These are phyloP conservation scores for Cosmia pyralina DNA, from an alignment of 2,888 invertebrate genomes.

Conservation along the genomic window DNA sequence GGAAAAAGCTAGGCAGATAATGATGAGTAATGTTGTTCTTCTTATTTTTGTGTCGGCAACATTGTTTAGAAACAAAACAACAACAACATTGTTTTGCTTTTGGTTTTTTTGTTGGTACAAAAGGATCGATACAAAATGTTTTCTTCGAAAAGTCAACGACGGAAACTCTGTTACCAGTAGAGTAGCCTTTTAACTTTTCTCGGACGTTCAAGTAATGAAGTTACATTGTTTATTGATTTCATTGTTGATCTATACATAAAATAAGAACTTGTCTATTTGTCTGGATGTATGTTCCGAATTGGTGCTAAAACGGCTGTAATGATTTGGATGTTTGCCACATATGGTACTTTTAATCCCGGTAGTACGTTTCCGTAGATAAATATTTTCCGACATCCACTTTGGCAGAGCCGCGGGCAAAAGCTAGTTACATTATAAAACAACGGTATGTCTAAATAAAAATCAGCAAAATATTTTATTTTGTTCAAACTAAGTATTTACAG, in stretches of 20 bases:
- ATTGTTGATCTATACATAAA: neutral
- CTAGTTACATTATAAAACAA: neutral
- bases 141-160: neutral
- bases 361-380: neutral
- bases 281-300: neutral
- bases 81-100: too few relatives aligned
- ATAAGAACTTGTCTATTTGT: neutral
- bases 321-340: neutral
- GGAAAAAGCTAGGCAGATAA: too few relatives aligned
- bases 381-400: neutral
- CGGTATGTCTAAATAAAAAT: too few relatives aligned
- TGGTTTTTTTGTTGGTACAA: neutral
- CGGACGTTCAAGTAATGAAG: neutral
- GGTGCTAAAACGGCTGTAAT: neutral
- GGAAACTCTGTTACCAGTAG: neutral
- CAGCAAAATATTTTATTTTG: neutral
- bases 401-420: neutral
- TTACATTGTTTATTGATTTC: neutral
- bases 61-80: neutral
- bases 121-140: neutral
- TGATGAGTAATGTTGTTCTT: too few relatives aligned
- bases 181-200: neutral
- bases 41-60: neutral
- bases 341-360: neutral
- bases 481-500: neutral